phyloP scores from a whole-genome alignment of 2,888 invertebrate genomes.

The Aspidapion aeneum region DNA sequence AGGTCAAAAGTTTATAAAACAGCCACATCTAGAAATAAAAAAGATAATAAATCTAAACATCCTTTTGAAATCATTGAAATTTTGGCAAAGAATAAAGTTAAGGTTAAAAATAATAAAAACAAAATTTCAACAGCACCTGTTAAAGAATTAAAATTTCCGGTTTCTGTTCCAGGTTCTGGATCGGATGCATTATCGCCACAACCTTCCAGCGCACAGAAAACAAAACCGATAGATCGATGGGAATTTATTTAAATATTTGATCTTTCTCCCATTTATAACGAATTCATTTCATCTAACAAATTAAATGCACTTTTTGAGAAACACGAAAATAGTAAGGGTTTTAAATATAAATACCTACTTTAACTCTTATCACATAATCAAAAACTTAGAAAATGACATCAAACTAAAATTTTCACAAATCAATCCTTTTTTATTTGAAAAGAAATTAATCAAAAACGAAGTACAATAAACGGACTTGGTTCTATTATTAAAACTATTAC shows the following conservation, averaged over 20 bases:
- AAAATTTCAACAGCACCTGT: neutral
- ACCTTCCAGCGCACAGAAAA: neutral
- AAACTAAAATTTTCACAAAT: conserved; percentile 1
- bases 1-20: neutral
- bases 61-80: conserved; percentile 1
- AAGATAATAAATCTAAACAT: neutral
- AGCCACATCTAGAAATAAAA: neutral
- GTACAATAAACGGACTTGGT: neutral
- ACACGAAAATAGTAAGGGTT: neutral
- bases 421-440: neutral
- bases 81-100: neutral
- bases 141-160: neutral
- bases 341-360: neutral
- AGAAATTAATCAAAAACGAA: neutral
- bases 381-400: neutral
- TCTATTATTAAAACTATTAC: neutral
- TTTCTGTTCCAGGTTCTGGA: neutral
- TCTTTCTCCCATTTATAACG: too few relatives aligned
- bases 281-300: neutral
- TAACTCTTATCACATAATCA: neutral
- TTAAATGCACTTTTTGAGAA: neutral
- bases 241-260: conserved; percentile 1
- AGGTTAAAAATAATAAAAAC: conserved; percentile 1
- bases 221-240: neutral
- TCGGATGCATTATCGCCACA: neutral